Conservation (phyloP, 2,888 invertebrate genomes). For the Drosophila fulvimacula region DNA sequence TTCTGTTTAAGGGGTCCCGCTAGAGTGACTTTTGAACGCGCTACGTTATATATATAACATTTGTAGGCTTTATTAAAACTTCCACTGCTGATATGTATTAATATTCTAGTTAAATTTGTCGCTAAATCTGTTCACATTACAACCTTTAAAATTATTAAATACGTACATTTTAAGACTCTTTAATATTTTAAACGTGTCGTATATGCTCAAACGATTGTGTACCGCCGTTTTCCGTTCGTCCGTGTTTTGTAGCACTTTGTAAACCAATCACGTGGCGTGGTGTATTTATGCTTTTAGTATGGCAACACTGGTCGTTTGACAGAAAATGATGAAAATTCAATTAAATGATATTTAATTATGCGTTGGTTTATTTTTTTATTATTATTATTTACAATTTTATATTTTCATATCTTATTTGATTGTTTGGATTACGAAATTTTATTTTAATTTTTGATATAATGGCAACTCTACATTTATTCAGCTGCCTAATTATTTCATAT, state of each 20-base stretch:
- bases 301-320: conserved; percentile 51
- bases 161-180: not conserved
- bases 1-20: conserved; percentile 33
- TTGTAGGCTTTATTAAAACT: not conserved
- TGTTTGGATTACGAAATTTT: not conserved
- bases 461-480: conserved; percentile 39
- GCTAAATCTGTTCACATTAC: not conserved
- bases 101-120: not conserved
- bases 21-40: conserved; percentile 22
- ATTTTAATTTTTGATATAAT: not conserved
- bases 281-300: conserved; percentile 44
- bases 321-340: conserved; percentile 9
- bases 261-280: conserved; percentile 57
- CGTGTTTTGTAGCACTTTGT: conserved; percentile 62
- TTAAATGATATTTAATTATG: not conserved
- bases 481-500: conserved; percentile 1
- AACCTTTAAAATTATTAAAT: not conserved
- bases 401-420: not conserved
- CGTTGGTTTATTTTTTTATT: not conserved
- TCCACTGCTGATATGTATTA: not conserved
- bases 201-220: conserved; percentile 41
- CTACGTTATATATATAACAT: conserved; percentile 11
- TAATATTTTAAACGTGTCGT: conserved; percentile 7
- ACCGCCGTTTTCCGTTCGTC: conserved; percentile 67
- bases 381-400: not conserved